These are phyloP conservation scores for Rhagonycha fulva DNA, from an alignment of 2,888 invertebrate genomes.

Conservation along the genomic window DNA sequence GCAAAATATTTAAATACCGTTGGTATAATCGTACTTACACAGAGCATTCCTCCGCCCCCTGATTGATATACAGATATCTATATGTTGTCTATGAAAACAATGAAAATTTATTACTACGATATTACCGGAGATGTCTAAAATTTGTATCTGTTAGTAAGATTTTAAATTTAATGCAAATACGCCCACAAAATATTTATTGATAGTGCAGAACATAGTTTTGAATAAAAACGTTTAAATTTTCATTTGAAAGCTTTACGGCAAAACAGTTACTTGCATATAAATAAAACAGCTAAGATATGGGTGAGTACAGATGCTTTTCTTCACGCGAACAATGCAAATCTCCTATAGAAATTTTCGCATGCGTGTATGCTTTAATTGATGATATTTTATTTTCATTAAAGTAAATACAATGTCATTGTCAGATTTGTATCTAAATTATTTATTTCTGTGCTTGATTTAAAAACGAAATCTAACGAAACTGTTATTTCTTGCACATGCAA, in stretches of 20 bases:
- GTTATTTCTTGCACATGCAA: not conserved
- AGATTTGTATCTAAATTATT: not conserved
- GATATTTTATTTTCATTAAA: not conserved
- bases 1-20: no score
- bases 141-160: not conserved
- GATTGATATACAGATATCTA: not conserved
- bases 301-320: slow-evolving; percentile 16
- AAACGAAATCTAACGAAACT: not conserved
- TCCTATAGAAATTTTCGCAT: slow-evolving; percentile 12
- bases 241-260: slow-evolving; percentile 9
- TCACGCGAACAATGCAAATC: slow-evolving; percentile 11
- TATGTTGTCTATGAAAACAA: not conserved
- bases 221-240: not conserved
- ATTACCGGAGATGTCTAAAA: not conserved
- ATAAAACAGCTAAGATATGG: slow-evolving; percentile 18
- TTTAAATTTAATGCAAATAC: not conserved
- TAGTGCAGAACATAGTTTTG: not conserved
- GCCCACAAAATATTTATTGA: not conserved
- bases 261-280: slow-evolving; percentile 13
- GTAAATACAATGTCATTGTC: not conserved
- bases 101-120: not conserved
- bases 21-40: not conserved
- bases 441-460: not conserved
- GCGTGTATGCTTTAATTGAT: slow-evolving; percentile 11
- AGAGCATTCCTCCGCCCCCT: not conserved